Percentiles rank a stretch among this genome's conserved stretches.
Conservation (phyloP, 2,888 invertebrate species). For the Aricia artaxerxes region DNA sequence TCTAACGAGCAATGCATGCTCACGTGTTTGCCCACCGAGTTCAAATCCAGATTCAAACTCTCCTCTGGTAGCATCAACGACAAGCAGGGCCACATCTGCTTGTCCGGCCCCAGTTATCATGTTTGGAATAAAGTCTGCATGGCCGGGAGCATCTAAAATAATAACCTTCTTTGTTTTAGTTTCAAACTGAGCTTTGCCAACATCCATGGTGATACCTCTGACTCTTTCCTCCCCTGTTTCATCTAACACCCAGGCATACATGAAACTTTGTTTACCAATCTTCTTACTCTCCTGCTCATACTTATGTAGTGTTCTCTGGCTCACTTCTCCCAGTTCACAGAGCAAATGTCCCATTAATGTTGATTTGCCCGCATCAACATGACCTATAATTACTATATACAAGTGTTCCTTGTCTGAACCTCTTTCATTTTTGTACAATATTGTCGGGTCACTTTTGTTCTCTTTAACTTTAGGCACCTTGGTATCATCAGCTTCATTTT, state of each 20-base stretch:
- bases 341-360: conserved; percentile 98
- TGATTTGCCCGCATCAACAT: conserved; percentile 98
- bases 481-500: conserved; percentile 64
- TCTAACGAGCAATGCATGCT: conserved; percentile 96
- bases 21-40: conserved; percentile 97
- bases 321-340: conserved; percentile 92
- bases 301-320: conserved; percentile 94
- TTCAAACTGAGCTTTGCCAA: conserved; percentile 95
- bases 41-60: conserved; percentile 99
- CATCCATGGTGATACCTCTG: conserved; percentile 99
- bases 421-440: conserved; percentile 86
- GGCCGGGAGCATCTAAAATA: conserved; percentile 98
- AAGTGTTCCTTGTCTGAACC: conserved; percentile 91
- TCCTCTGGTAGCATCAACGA: conserved; percentile 96
- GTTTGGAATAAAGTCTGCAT: conserved; percentile 99
- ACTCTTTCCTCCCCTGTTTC: conserved; percentile 98
- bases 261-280: conserved; percentile 98
- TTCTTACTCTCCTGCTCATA: conserved; percentile 98
- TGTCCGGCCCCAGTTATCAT: conserved; percentile 99
- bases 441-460: conserved; percentile 79
- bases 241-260: conserved; percentile 99
- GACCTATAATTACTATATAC: conserved; percentile 96
- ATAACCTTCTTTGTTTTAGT: conserved; percentile 90
- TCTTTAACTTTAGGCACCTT: conserved; percentile 72
- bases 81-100: conserved; percentile 97